Percentiles rank a stretch among this genome's conserved stretches.
These are phyloP conservation scores for Xylocampa areola DNA, from an alignment of 2,888 invertebrate species.

Conservation along the genomic window DNA sequence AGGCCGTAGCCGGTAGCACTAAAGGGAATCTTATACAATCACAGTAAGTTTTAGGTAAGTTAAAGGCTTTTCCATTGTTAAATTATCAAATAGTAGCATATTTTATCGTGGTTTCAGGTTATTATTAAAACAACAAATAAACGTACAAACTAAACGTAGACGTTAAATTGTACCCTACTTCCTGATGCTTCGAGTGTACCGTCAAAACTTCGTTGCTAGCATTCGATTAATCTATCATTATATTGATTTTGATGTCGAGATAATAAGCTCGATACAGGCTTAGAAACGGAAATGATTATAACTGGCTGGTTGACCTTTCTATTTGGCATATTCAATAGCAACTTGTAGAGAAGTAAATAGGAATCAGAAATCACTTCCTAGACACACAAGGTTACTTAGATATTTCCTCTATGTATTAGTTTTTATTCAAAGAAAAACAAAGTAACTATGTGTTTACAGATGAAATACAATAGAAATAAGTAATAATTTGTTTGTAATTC, in stretches of 20 bases:
- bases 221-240: conserved; percentile 33
- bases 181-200: conserved; percentile 25
- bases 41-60: no score
- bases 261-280: conserved; percentile 45
- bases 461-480: not conserved
- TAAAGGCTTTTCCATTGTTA: no score
- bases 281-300: conserved; percentile 70
- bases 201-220: conserved; percentile 15
- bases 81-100: no score
- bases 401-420: conserved; percentile 70
- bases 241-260: conserved; percentile 45
- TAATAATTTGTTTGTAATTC: not conserved
- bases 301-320: conserved; percentile 72
- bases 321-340: conserved; percentile 66
- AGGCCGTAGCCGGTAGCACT: conserved; percentile 20
- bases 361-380: conserved; percentile 71
- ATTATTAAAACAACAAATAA: conserved; percentile 37
- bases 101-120: no score
- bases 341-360: conserved; percentile 65
- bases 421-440: conserved; percentile 55
- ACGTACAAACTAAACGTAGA: conserved; percentile 7
- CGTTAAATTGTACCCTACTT: conserved; percentile 25
- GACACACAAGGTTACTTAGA: conserved; percentile 65
- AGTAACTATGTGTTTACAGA: conserved; percentile 24
- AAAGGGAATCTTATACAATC: no score